Evolutionary conservation across 2,113 vertebrate species (phyloP).

Genomic region (Neotragus pygmaeus): DNA sequence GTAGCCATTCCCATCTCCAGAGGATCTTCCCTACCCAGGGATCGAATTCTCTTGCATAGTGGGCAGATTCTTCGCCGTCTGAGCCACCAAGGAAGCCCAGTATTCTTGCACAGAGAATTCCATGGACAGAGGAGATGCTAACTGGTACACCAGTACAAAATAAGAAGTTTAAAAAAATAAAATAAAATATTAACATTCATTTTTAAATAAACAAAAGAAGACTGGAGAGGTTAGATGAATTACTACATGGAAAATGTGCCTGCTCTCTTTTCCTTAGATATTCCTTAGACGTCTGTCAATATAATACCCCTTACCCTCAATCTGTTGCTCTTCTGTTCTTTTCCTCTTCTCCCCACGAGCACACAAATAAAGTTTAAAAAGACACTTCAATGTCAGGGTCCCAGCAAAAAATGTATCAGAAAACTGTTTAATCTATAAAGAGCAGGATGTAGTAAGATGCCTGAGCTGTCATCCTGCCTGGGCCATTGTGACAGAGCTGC

Average conservation of each 20-base stretch:
- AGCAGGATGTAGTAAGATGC: not conserved
- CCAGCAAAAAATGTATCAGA: not conserved
- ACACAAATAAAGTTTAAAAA: not conserved
- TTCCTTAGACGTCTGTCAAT: not conserved
- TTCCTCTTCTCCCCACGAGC: not conserved
- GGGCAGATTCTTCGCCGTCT: not conserved
- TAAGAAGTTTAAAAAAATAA: not conserved
- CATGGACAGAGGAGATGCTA: not conserved
- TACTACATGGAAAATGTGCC: not conserved
- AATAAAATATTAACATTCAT: not conserved
- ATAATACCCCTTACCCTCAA: not conserved
- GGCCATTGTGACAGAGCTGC: no score
- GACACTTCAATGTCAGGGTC: not conserved
- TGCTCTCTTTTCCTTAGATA: not conserved
- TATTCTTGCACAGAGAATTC: not conserved
- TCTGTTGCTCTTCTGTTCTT: not conserved
- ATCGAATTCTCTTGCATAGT: not conserved
- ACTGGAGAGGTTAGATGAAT: no score
- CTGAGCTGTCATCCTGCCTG: not conserved
- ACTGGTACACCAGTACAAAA: not conserved
- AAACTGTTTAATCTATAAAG: no score
- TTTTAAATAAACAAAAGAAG: not conserved
- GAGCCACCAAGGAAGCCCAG: not conserved
- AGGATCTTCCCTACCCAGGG: not conserved
- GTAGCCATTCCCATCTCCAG: not conserved